Percentiles rank a stretch among this genome's conserved stretches.
Conservation (phyloP, 2,113 vertebrate species). For the Mesembrinibis cayennensis region DNA sequence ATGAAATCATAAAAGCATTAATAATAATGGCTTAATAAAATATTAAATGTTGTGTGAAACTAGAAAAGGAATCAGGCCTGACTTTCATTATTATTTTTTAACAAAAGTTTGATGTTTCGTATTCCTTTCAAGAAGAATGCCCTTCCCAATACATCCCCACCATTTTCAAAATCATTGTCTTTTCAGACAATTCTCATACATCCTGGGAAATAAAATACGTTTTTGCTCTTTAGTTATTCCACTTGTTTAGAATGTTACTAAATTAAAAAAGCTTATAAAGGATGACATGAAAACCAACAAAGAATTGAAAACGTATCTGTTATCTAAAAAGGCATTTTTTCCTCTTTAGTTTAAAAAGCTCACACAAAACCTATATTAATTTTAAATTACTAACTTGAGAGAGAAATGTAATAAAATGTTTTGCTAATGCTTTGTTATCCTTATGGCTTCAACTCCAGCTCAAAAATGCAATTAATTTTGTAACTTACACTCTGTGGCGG, state of each 20-base stretch:
- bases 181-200: slow-evolving; percentile 47
- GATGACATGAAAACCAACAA: neutral
- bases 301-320: neutral
- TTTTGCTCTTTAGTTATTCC: neutral
- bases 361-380: slow-evolving; percentile 23
- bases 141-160: neutral
- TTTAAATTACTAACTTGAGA: slow-evolving; percentile 50
- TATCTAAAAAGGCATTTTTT: slow-evolving; percentile 1
- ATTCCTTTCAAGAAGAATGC: neutral
- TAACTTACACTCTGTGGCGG: slow-evolving; percentile 57
- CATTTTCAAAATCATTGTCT: slow-evolving; percentile 23
- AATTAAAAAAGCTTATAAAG: slow-evolving; percentile 9
- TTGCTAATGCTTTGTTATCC: slow-evolving; percentile 53
- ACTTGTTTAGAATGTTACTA: slow-evolving; percentile 23
- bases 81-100: neutral
- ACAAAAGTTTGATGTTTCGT: neutral
- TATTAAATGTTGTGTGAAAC: neutral
- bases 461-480: slow-evolving; percentile 71
- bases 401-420: slow-evolving; percentile 43
- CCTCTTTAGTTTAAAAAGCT: slow-evolving; percentile 1
- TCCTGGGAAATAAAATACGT: slow-evolving; percentile 6
- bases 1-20: neutral
- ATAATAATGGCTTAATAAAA: neutral
- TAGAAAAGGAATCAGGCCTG: neutral
- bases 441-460: slow-evolving; percentile 52